Conservation (phyloP, 1,140 invertebrate genomes). For the Philopotamus ludificatus region DNA sequence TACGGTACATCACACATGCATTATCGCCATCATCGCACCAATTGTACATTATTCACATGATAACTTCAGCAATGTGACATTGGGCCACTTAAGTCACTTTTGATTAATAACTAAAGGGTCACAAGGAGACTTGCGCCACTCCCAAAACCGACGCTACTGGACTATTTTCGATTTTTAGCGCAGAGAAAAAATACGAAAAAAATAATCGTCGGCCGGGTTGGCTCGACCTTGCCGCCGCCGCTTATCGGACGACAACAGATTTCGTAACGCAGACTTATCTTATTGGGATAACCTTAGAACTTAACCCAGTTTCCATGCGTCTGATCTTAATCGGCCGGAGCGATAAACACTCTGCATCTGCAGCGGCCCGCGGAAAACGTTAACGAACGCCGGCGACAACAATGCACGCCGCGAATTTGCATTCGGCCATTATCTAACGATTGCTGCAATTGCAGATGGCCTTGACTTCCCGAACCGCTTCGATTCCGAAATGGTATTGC, state of each 20-base stretch:
- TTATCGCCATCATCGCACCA: neutral
- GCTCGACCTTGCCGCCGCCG: neutral
- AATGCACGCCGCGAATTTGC: too few relatives aligned
- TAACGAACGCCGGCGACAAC: too few relatives aligned
- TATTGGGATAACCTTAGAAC: conserved; percentile 6
- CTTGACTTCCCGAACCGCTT: neutral
- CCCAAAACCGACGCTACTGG: too few relatives aligned
- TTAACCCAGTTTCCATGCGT: neutral
- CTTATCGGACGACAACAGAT: neutral
- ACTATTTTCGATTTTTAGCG: too few relatives aligned
- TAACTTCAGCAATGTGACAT: neutral
- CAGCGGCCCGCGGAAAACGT: too few relatives aligned
- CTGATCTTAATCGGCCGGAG: neutral
- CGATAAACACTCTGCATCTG: too few relatives aligned
- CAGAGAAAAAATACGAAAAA: too few relatives aligned
- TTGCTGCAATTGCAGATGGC: too few relatives aligned
- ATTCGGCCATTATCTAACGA: too few relatives aligned
- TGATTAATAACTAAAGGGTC: neutral
- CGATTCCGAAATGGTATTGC: neutral
- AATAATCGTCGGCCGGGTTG: neutral
- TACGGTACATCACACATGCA: too few relatives aligned
- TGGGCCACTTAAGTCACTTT: neutral
- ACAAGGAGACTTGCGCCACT: too few relatives aligned
- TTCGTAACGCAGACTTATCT: neutral
- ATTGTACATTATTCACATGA: neutral